These are phyloP conservation scores for Geopemphigus sp. DNA, from an alignment of 1,140 invertebrate species.

Conservation along the genomic window DNA sequence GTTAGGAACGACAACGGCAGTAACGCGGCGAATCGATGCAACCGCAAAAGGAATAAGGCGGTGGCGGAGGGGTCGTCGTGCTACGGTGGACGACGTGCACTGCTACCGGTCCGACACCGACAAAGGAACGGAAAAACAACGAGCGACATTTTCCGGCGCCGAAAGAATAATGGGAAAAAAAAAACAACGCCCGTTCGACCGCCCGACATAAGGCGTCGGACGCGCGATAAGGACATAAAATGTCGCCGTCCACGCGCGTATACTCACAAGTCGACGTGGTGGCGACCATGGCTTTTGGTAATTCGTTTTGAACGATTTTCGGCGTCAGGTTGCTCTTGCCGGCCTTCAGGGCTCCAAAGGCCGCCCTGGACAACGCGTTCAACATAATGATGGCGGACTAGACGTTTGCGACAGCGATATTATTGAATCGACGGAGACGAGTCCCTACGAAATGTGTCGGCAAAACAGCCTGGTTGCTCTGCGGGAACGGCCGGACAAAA, in stretches of 20 bases:
- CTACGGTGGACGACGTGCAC: neutral
- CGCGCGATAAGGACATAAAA: neutral
- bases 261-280: slow-evolving; percentile 64
- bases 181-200: too few species aligned
- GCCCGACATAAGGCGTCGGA: neutral
- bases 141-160: too few species aligned
- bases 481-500: too few species aligned
- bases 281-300: slow-evolving; percentile 59
- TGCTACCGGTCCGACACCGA: neutral
- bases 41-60: neutral
- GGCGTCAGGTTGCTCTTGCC: slow-evolving; percentile 61
- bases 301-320: slow-evolving; percentile 59
- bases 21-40: neutral
- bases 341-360: slow-evolving; percentile 62
- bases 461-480: too few species aligned
- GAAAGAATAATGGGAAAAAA: too few species aligned
- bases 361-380: slow-evolving; percentile 63
- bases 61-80: too few species aligned
- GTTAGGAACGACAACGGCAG: neutral
- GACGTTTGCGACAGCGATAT: neutral
- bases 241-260: neutral
- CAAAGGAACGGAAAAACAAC: neutral
- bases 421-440: too few species aligned
- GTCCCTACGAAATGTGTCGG: too few species aligned
- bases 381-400: slow-evolving; percentile 61